Evolutionary conservation across 2,888 invertebrate genomes (phyloP), one percentile per base, ranked within the genome.

Genomic region (Scotopteryx bipunctaria): DNA sequence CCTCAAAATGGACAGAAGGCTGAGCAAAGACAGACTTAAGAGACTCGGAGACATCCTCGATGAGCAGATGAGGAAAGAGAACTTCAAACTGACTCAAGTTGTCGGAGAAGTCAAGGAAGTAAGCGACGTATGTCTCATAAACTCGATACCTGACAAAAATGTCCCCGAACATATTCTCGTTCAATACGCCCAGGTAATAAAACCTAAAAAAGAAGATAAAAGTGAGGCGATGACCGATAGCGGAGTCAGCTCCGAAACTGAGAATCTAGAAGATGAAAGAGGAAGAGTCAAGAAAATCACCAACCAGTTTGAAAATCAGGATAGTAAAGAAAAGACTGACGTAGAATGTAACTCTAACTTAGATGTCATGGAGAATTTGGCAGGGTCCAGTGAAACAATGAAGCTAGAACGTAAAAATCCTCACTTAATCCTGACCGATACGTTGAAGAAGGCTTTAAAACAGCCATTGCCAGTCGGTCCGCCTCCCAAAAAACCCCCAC

Each of bases 401-500:
- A 73, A 74, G 3, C 60, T 89, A 2, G 90, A 88, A 65, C 78
- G 82, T 25, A 88, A 88, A 50, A 90, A 87, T 48, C 90, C 90
- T 1, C 84, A 89, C 60, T 57, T 89, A 35, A 74, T 67, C n/a
- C 60, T 91, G 38, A 90, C 92, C 0, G 93, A 93, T 61, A 94
- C 93, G 0, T 78, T 94, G 23, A 93, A 93, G 69, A 92, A 92
- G 56, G 94, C 93, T 11, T 78, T 94, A 33, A 93, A 92, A 69
- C 92, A 93, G 60, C 94, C 94, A 0, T 68, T 95, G 37, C 95
- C 95, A 0, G 56, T 79, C 2, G 95, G 94, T 0, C 94, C 95
- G 3, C 94, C 95, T 0, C 95, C 95, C 0, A 93, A 93, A 66
- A 95, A 95, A 72, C 95, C 95, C 1, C 95, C 95, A 0, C 79